phyloP scores from a whole-genome alignment of 1,140 invertebrate species.

The Lepidostoma basale region DNA sequence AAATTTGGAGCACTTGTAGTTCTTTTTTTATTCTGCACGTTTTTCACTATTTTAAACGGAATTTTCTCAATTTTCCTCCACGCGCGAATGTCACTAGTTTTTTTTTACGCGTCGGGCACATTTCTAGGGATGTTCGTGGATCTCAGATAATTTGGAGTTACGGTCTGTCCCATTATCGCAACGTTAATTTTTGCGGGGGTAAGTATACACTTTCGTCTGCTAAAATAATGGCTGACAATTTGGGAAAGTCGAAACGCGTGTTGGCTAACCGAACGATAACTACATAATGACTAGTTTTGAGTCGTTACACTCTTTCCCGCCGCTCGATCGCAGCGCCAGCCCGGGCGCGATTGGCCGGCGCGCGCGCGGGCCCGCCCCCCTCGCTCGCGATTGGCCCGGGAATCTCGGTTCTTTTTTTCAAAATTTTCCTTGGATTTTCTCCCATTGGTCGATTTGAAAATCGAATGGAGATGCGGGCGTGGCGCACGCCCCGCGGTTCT shows the following conservation, averaged over 20 bases:
- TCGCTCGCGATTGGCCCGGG: not conserved
- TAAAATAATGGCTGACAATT: conserved; percentile 25
- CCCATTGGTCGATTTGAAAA: not conserved
- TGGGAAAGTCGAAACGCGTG: conserved; percentile 6
- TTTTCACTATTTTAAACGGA: no score
- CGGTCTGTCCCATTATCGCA: not conserved
- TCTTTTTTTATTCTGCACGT: no score
- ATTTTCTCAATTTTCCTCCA: no score
- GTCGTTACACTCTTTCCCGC: not conserved
- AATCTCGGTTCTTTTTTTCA: conserved; percentile 2
- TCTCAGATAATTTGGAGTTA: not conserved
- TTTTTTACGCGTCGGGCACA: not conserved
- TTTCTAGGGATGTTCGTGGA: not conserved
- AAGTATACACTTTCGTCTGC: conserved; percentile 14
- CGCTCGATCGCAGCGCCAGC: not conserved
- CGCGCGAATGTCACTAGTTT: no score
- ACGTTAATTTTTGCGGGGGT: conserved; percentile 2
- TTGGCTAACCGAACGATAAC: conserved; percentile 10
- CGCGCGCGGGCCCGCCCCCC: not conserved
- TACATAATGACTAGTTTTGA: conserved; percentile 24
- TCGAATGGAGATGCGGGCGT: conserved; percentile 13
- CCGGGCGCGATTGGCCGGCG: not conserved
- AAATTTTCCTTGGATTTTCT: not conserved
- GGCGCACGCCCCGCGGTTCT: not conserved
- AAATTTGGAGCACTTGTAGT: no score